Percentiles rank a stretch among this genome's conserved stretches.
Conservation (phyloP, 2,888 invertebrate species). For the Nemotelus nigrinus region DNA sequence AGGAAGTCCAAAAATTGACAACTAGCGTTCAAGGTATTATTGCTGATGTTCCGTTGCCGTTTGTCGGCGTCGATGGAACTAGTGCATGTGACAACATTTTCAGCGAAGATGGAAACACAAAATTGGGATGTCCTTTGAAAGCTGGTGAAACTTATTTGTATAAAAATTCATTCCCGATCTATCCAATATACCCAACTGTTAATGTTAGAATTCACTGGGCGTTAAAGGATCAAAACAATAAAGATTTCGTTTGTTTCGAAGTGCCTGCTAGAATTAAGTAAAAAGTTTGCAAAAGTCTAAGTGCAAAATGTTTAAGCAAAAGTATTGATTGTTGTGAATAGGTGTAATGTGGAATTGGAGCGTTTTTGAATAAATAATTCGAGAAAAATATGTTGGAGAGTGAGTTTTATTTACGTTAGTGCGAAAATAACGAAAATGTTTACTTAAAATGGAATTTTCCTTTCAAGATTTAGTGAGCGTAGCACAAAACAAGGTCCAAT, state of each 20-base stretch:
- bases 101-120: conserved; percentile 68
- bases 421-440: no score
- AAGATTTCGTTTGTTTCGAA: conserved; percentile 73
- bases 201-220: conserved; percentile 74
- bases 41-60: conserved; percentile 74
- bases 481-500: no score
- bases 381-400: no score
- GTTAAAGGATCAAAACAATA: conserved; percentile 64
- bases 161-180: conserved; percentile 71
- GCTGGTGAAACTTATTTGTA: conserved; percentile 75
- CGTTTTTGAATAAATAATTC: no score
- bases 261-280: conserved; percentile 72
- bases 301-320: no score
- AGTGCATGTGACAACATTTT: conserved; percentile 75
- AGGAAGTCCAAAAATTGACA: conserved; percentile 67
- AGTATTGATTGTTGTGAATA: no score
- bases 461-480: no score
- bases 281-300: neutral
- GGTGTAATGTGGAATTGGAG: no score
- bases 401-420: no score
- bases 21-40: conserved; percentile 74
- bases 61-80: conserved; percentile 78
- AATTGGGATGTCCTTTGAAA: conserved; percentile 75
- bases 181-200: conserved; percentile 67
- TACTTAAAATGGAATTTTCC: no score